A percentile compares a stretch with the other conserved stretches of the same genome.
phyloP scores from a whole-genome alignment of 2,888 invertebrate species.

The Julus scanicus region DNA sequence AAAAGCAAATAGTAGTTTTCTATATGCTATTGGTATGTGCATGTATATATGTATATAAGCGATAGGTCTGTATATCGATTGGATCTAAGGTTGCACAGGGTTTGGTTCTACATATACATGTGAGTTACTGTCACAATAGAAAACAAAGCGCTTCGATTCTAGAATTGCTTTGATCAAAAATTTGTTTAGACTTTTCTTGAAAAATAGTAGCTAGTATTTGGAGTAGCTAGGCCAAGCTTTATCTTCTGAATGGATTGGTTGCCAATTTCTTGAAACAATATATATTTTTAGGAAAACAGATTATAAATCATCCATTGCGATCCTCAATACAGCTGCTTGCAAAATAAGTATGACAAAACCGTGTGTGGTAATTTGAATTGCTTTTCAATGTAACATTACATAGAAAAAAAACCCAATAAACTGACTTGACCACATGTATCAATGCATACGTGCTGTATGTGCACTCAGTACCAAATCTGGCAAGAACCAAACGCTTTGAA shows the following conservation, averaged over 20 bases:
- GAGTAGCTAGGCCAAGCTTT: neutral
- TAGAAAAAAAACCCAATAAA: too few species aligned
- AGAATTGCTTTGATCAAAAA: neutral
- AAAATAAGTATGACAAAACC: too few species aligned
- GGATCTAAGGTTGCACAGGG: neutral
- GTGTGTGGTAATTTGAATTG: too few species aligned
- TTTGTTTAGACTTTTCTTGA: neutral
- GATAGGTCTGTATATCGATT: neutral
- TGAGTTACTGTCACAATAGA: neutral
- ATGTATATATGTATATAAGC: neutral
- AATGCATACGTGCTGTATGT: too few species aligned
- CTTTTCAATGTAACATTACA: too few species aligned
- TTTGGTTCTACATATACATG: neutral
- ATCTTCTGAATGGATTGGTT: neutral
- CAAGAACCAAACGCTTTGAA: too few species aligned
- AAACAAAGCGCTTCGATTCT: neutral
- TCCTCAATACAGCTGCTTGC: too few species aligned
- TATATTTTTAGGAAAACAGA: neutral
- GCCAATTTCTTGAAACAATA: neutral
- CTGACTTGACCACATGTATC: too few species aligned
- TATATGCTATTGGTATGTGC: too few species aligned
- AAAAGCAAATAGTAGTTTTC: neutral
- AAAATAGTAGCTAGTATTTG: too few species aligned
- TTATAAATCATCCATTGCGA: too few species aligned
- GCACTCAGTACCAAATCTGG: too few species aligned